phyloP scores from a whole-genome alignment of 2,888 invertebrate genomes.

The Parapristionchus giblindavisi region DNA sequence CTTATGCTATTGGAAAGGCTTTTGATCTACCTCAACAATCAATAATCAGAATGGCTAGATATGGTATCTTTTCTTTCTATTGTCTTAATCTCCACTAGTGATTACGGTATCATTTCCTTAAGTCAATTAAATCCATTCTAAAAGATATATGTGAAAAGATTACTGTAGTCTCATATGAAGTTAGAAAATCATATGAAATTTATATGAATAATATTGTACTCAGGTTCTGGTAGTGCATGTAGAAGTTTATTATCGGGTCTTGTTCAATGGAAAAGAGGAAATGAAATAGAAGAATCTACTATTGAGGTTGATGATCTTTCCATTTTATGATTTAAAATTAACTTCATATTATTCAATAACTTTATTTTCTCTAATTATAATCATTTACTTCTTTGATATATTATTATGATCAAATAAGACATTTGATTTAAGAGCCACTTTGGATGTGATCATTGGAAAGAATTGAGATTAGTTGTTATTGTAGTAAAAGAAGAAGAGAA shows the following conservation, averaged over 20 bases:
- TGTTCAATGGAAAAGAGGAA: constrained; percentile 86
- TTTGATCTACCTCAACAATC: constrained; percentile 61
- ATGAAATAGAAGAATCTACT: constrained; percentile 79
- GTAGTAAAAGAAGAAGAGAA: constrained; percentile 77
- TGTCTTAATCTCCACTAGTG: background rate
- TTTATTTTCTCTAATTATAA: background rate
- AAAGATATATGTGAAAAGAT: background rate
- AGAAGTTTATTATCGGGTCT: constrained; percentile 93
- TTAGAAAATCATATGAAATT: too few species aligned
- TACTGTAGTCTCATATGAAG: background rate
- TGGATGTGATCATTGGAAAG: constrained; percentile 84
- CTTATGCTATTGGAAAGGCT: constrained; percentile 60
- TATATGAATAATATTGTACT: background rate
- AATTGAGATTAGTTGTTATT: constrained; percentile 86
- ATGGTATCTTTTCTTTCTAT: constrained; percentile 45
- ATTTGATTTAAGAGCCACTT: constrained; percentile 74
- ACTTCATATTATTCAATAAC: background rate
- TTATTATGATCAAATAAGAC: background rate
- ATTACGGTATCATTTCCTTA: too few species aligned
- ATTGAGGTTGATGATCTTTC: constrained; percentile 47
- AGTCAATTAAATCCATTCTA: too few species aligned
- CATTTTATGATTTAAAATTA: background rate
- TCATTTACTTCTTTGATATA: background rate
- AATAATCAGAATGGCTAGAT: constrained; percentile 61
- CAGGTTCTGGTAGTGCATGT: constrained; percentile 91